These are phyloP conservation scores for Ciconia boyciana DNA, from an alignment of 2,113 vertebrate species.

Conservation along the genomic window DNA sequence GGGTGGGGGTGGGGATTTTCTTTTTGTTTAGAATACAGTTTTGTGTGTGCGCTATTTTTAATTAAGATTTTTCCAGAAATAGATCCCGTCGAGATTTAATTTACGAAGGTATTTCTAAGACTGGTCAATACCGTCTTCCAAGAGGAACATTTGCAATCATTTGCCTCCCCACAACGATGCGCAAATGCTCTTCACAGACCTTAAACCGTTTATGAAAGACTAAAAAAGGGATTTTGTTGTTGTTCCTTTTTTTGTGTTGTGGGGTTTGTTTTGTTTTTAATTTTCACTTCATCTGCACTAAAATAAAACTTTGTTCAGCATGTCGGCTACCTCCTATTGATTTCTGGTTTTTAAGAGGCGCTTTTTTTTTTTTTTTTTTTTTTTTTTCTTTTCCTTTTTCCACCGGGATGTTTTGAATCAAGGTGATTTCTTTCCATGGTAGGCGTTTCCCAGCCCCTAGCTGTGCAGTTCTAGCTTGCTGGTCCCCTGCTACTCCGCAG, in stretches of 20 bases:
- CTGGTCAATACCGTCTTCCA: constrained; percentile 1
- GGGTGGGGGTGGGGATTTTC: not conserved
- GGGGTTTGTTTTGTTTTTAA: not conserved
- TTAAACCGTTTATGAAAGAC: not conserved
- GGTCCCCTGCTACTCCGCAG: not conserved
- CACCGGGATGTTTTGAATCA: not conserved
- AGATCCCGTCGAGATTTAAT: constrained; percentile 5
- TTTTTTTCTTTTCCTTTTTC: no score
- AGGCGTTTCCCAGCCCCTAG: not conserved
- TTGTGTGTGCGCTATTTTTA: constrained; percentile 6
- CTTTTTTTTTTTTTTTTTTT: no score
- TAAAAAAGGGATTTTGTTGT: not conserved
- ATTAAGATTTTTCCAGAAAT: constrained; percentile 46
- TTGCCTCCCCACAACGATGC: not conserved
- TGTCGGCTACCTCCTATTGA: not conserved
- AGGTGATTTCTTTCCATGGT: not conserved
- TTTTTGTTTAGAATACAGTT: constrained; percentile 1
- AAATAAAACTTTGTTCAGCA: not conserved
- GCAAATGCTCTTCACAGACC: not conserved
- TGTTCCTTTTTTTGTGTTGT: not conserved
- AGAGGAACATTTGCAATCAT: not conserved
- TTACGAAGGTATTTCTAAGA: not conserved
- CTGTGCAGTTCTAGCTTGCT: not conserved
- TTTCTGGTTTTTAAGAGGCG: not conserved
- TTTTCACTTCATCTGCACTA: not conserved